Conservation (phyloP, 2,113 vertebrate species). For the Edolisoma coerulescens region DNA sequence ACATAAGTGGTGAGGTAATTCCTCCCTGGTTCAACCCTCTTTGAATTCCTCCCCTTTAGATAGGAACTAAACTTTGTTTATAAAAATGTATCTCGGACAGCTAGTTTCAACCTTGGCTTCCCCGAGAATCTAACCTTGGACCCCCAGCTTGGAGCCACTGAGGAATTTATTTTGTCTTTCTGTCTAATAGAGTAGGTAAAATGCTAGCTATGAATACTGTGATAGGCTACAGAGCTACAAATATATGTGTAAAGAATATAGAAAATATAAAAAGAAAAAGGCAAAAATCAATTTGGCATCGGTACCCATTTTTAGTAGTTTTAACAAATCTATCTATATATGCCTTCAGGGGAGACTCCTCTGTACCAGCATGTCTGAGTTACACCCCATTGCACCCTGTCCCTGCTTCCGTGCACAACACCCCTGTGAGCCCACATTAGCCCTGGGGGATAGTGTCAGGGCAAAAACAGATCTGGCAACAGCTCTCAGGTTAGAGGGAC, state of each 20-base stretch:
- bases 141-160: background rate
- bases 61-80: background rate
- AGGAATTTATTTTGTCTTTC: no score
- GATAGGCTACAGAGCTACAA: background rate
- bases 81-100: background rate
- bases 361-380: fast-evolving
- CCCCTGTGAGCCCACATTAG: background rate
- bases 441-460: background rate
- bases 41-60: background rate
- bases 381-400: fast-evolving
- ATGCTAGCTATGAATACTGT: background rate
- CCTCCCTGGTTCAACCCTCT: fast-evolving
- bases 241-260: background rate
- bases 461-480: background rate
- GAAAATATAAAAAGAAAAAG: background rate
- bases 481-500: background rate
- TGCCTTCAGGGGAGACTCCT: background rate
- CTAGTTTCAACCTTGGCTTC: background rate
- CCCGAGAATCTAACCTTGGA: background rate
- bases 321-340: background rate
- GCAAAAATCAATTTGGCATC: background rate
- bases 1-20: background rate
- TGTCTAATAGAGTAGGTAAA: background rate
- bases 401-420: background rate
- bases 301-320: background rate